A percentile compares a stretch with the other conserved stretches of the same genome.
Evolutionary conservation across 2,888 invertebrate species (phyloP).

Genomic region (Linnaemya tessellans): DNA sequence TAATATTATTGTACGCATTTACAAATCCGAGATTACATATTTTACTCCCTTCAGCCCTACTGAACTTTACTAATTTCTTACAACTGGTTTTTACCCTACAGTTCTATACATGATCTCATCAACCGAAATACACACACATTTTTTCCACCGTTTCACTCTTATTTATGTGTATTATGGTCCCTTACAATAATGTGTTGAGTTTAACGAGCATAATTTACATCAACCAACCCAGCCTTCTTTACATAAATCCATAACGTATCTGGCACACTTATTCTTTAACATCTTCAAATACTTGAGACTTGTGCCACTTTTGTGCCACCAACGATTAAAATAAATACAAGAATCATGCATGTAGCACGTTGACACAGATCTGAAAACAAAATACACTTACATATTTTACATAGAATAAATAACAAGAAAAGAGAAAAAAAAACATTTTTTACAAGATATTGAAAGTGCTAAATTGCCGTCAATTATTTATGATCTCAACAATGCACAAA

Average conservation of each 20-base stretch:
- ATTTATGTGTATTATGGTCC: neutral
- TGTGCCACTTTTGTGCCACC: slow-evolving; percentile 43
- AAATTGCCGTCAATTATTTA: slow-evolving; percentile 69
- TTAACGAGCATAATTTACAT: slow-evolving; percentile 25
- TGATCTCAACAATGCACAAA: slow-evolving; percentile 59
- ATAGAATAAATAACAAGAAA: neutral
- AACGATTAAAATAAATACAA: slow-evolving; percentile 37
- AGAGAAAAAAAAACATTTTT: slow-evolving; percentile 28
- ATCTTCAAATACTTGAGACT: slow-evolving; percentile 54
- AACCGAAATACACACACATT: neutral
- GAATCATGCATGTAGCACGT: slow-evolving; percentile 18
- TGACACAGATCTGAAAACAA: slow-evolving; percentile 19
- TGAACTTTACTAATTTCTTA: no score
- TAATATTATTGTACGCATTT: no score
- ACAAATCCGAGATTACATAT: no score
- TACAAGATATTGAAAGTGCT: slow-evolving; percentile 64
- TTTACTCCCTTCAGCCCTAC: no score
- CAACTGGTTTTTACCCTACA: no score
- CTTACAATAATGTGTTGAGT: slow-evolving; percentile 4
- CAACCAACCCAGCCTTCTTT: neutral
- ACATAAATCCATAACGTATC: slow-evolving; percentile 14
- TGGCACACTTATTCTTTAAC: slow-evolving; percentile 34
- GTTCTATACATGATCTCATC: neutral
- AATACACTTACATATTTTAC: slow-evolving; percentile 6
- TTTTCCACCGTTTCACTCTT: neutral